Percentiles rank a stretch among this genome's conserved stretches.
Evolutionary conservation across 2,113 vertebrate species (phyloP).

Genomic region (Pelobates fuscus): DNA sequence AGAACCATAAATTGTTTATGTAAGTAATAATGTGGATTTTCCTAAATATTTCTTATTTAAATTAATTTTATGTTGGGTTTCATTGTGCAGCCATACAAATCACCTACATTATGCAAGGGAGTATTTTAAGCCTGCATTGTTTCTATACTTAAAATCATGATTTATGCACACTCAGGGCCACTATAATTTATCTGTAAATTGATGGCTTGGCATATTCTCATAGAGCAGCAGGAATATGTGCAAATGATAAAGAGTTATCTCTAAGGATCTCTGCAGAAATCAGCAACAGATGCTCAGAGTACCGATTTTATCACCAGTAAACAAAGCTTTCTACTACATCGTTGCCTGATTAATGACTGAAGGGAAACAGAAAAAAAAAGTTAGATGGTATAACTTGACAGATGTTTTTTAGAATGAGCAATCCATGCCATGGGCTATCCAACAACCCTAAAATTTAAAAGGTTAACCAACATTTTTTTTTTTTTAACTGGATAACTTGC

Average conservation of each 20-base stretch:
- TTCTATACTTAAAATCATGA: background rate
- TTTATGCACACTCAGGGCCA: constrained; percentile 2
- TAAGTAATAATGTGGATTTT: too few relatives aligned
- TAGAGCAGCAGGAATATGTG: fast-evolving
- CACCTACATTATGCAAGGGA: too few relatives aligned
- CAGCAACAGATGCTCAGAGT: constrained; percentile 34
- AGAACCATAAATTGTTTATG: too few relatives aligned
- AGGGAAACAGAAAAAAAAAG: constrained; percentile 22
- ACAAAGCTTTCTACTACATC: constrained; percentile 1
- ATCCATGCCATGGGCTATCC: background rate
- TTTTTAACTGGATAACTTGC: too few relatives aligned
- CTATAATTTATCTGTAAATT: background rate
- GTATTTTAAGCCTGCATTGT: background rate
- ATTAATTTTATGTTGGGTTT: too few relatives aligned
- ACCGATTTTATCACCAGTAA: background rate
- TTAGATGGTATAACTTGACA: constrained; percentile 2
- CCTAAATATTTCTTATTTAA: too few relatives aligned
- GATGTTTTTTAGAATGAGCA: constrained; percentile 16
- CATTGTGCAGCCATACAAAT: too few relatives aligned
- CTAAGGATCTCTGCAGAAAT: background rate
- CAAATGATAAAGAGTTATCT: background rate
- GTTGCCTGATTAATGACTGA: constrained; percentile 22
- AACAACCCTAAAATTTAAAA: too few relatives aligned
- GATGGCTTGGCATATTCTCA: background rate
- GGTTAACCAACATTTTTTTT: too few relatives aligned